Percentiles rank a stretch among this genome's conserved stretches.
These are phyloP conservation scores for Ceyx cyanopectus DNA, from an alignment of 2,113 vertebrate genomes.

Conservation along the genomic window DNA sequence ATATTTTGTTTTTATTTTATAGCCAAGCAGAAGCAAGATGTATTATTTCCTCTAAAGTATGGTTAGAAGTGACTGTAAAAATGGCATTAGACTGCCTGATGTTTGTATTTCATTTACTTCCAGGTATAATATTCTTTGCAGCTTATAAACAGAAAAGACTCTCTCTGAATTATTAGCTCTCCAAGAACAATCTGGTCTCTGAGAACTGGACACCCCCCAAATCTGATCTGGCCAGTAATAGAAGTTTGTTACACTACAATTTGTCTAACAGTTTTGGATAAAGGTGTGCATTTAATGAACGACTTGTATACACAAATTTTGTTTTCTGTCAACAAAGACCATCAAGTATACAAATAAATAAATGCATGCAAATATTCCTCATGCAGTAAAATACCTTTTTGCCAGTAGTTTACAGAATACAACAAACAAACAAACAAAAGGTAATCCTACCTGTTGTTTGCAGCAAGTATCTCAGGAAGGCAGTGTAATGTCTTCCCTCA, in stretches of 20 bases:
- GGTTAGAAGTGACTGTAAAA: slow-evolving; percentile 21
- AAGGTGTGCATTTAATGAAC: background rate
- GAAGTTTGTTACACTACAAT: background rate
- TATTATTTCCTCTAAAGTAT: background rate
- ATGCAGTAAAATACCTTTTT: background rate
- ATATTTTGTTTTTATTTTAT: slow-evolving; percentile 14
- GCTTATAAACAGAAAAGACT: background rate
- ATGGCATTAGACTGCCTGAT: background rate
- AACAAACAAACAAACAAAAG: background rate
- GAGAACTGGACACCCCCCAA: background rate
- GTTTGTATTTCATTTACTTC: background rate
- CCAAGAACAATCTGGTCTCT: background rate
- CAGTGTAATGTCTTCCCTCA: background rate
- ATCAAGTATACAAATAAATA: background rate
- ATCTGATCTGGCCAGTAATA: background rate
- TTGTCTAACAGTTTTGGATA: background rate
- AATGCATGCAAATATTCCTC: background rate
- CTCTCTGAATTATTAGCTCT: background rate
- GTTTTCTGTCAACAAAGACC: background rate
- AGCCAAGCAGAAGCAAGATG: background rate
- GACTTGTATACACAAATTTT: background rate
- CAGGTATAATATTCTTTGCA: background rate
- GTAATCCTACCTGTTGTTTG: background rate
- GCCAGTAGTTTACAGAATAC: background rate
- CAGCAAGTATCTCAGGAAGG: background rate